Conservation (phyloP, 2,888 invertebrate species). For the Calameuta filiformis region DNA sequence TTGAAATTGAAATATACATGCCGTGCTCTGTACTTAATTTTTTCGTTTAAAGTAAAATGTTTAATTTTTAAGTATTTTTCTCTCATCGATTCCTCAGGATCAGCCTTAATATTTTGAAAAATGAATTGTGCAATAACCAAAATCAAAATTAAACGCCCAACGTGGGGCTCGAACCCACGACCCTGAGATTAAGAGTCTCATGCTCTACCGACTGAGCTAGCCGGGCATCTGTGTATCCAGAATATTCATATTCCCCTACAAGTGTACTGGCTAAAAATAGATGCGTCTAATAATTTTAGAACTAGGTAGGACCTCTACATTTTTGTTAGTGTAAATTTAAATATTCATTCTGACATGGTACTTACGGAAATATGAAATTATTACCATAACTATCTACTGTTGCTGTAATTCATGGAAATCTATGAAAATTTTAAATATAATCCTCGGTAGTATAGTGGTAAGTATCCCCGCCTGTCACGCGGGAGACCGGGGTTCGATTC, state of each 20-base stretch:
- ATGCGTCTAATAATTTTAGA: background rate
- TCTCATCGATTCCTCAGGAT: background rate
- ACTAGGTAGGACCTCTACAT: background rate
- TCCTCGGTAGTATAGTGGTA: constrained; percentile 47
- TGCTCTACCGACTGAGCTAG: constrained; percentile 60
- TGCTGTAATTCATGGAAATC: background rate
- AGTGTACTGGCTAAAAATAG: background rate
- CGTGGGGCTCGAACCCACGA: constrained; percentile 62
- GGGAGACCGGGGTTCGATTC: constrained; percentile 40
- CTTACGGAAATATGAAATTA: background rate
- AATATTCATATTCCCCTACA: too few species aligned
- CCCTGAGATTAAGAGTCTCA: constrained; percentile 62
- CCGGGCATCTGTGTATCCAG: constrained; percentile 30
- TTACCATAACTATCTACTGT: background rate
- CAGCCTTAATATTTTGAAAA: background rate
- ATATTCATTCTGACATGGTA: background rate
- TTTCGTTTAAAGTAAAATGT: background rate
- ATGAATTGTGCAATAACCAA: background rate
- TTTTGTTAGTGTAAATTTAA: background rate
- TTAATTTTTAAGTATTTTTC: background rate
- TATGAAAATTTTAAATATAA: background rate
- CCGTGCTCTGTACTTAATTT: background rate
- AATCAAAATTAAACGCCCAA: constrained; percentile 39
- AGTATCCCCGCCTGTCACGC: constrained; percentile 57
- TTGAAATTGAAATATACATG: background rate